Evolutionary conservation across 2,113 vertebrate genomes (phyloP).

Genomic region (Halcyon senegalensis): DNA sequence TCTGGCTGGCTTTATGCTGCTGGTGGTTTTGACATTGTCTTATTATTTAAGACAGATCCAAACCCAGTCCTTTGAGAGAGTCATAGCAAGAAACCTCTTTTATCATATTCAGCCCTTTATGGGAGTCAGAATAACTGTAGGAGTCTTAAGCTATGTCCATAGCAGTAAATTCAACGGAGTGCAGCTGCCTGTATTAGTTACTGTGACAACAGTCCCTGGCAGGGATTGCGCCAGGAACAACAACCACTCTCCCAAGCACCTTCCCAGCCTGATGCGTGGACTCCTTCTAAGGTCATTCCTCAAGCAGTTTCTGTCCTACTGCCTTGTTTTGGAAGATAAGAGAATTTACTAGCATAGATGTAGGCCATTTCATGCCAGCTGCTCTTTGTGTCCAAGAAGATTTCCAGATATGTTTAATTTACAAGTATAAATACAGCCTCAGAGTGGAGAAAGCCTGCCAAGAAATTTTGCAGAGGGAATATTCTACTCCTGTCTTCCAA

Average conservation of each 20-base stretch:
- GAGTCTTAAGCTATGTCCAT: background rate
- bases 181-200: background rate
- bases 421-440: slow-evolving; percentile 27
- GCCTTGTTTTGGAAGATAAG: slow-evolving; percentile 38
- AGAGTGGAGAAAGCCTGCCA: background rate
- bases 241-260: background rate
- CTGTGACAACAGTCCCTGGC: background rate
- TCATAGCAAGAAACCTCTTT: background rate
- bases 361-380: background rate
- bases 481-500: background rate
- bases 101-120: background rate
- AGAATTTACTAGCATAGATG: background rate
- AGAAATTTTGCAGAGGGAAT: background rate
- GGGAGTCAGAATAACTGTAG: background rate
- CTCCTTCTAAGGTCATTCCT: slow-evolving; percentile 20
- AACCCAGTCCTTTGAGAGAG: background rate
- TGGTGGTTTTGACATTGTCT: background rate
- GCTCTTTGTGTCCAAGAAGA: slow-evolving; percentile 2
- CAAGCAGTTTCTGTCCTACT: background rate
- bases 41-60: background rate
- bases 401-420: slow-evolving; percentile 36
- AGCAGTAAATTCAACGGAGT: background rate
- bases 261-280: background rate
- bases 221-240: background rate
- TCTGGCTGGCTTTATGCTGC: background rate